Conservation (phyloP, 1,140 invertebrate genomes). For the Drosophila elegans region DNA sequence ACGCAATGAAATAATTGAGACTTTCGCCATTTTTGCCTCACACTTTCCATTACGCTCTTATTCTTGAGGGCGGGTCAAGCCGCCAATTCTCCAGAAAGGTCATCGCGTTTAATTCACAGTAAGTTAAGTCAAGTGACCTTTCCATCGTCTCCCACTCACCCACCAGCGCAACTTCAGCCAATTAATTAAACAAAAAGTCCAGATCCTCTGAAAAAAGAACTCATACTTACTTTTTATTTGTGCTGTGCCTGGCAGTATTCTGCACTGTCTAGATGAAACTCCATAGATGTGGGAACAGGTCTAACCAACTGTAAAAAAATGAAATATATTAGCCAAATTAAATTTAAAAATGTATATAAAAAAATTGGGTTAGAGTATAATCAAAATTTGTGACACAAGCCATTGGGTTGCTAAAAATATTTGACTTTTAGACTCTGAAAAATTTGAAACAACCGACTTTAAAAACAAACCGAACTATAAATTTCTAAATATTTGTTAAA, state of each 20-base stretch:
- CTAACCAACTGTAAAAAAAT: slow-evolving; percentile 76
- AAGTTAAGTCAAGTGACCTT: slow-evolving; percentile 37
- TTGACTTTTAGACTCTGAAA: too few species aligned
- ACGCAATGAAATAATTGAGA: slow-evolving; percentile 59
- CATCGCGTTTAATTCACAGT: slow-evolving; percentile 15
- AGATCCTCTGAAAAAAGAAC: neutral
- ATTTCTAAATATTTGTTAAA: too few species aligned
- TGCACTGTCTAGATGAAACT: slow-evolving; percentile 97
- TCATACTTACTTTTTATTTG: slow-evolving; percentile 90
- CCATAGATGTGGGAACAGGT: slow-evolving; percentile 94
- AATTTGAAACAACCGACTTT: too few species aligned
- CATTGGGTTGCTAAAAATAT: too few species aligned
- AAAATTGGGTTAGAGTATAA: too few species aligned
- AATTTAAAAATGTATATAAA: neutral
- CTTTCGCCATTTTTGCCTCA: slow-evolving; percentile 30
- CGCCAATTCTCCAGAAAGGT: slow-evolving; percentile 27
- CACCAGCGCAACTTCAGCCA: slow-evolving; percentile 17
- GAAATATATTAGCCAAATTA: neutral
- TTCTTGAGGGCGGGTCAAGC: slow-evolving; percentile 5
- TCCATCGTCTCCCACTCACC: slow-evolving; percentile 5
- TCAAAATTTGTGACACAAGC: too few species aligned
- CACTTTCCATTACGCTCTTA: slow-evolving; percentile 12
- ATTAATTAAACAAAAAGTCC: slow-evolving; percentile 26
- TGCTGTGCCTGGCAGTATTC: slow-evolving; percentile 98
- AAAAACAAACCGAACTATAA: too few species aligned